Conservation (phyloP, 2,113 vertebrate species). For the Periophthalmodon schlosseri region DNA sequence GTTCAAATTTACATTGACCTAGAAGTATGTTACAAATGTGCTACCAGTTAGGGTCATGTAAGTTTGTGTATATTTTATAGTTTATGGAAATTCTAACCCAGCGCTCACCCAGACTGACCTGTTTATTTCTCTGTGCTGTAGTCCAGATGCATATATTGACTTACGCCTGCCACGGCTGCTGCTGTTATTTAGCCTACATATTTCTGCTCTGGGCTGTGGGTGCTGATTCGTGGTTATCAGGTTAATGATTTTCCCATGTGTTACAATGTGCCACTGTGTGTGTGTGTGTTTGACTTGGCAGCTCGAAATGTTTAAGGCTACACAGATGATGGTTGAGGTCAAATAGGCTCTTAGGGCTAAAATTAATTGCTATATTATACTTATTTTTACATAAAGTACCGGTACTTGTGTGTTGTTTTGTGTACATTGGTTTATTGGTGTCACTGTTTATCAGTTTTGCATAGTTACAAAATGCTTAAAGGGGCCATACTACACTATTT, state of each 20-base stretch:
- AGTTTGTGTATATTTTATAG: neutral
- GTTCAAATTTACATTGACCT: neutral
- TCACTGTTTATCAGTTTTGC: too few species aligned
- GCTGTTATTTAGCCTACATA: constrained; percentile 9
- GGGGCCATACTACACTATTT: too few species aligned
- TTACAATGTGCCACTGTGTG: constrained; percentile 5
- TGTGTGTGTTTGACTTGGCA: neutral
- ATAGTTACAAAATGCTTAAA: too few species aligned
- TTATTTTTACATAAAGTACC: too few species aligned
- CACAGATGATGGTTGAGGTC: constrained; percentile 7
- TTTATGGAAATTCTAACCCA: neutral
- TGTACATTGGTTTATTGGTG: too few species aligned
- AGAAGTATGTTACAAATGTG: neutral
- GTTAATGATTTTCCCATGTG: constrained; percentile 22
- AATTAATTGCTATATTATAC: neutral
- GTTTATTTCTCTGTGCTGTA: neutral
- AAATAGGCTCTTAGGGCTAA: neutral
- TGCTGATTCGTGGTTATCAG: neutral
- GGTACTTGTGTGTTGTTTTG: too few species aligned
- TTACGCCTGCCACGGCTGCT: neutral
- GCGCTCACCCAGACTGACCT: neutral
- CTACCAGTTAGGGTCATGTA: neutral
- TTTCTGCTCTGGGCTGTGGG: constrained; percentile 2
- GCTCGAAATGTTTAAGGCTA: neutral
- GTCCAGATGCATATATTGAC: constrained; percentile 3